Base-by-base conservation (phyloP, 2,888 invertebrate species). In the Julus scandinavius region DNA sequence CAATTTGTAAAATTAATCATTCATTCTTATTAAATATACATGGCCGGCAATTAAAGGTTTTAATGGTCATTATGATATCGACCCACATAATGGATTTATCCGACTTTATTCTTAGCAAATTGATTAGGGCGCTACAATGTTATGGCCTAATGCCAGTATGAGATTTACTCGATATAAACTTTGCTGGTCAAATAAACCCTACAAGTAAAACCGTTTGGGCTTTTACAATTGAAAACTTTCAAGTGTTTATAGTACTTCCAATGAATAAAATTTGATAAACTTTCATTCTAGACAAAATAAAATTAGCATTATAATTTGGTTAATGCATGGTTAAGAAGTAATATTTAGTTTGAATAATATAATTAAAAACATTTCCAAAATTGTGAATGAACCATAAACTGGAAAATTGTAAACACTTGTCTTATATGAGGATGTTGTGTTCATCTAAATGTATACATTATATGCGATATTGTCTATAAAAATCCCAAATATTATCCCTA, bases 41-140 rank as follows among this genome's bases (percentile, higher is more conserved):
- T 80, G 38, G 38, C 38, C 15, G 38, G 11, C 29, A 29, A 40
- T 80, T 40, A 80, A 80, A 11, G 80, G 11, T 40, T 38, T 80
- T 80, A 80, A 80, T 80, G 80, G 80, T 38, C 38, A 80, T 80
- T 80, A 40, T 80, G 38, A 7, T 15, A 80, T 80, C 38, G 80
- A 80, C 29, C 80, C 13, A 15, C 54, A 13, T 17, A 15, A 17
- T 54, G 15, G 54, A 17, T 13, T 54, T 54, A 54, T 17, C 17
- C 15, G 54, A 15, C 15, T 13, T 54, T 54, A 54, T 4, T 54
- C 15, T 4, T 15, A 54, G 54, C 13, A 3, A 54, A 54, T 17
- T 15, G 1, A 54, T 54, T 54, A 15, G 54, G 13, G 54, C 54
- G 54, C 1, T 13, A 13, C 4, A 13, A 17, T 54, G 7, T 15